Evolutionary conservation across 2,797 vertebrate genomes (phyloP).

Genomic region (Schizopygopsis pylzovi): DNA sequence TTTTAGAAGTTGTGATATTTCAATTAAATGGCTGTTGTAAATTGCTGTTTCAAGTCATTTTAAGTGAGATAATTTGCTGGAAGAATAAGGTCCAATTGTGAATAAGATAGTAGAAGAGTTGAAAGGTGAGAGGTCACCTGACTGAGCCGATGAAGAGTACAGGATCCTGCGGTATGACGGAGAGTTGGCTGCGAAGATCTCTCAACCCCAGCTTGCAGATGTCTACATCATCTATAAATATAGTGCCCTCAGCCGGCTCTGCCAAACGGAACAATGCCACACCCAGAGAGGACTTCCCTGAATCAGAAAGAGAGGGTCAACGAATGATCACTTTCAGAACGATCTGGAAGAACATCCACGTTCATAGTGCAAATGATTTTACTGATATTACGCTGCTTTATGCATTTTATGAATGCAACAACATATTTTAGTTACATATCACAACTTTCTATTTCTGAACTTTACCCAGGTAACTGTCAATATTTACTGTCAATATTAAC

Average conservation of each 20-base stretch:
- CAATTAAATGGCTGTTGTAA: not conserved
- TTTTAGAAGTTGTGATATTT: not conserved
- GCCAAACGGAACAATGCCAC: constrained; percentile 81
- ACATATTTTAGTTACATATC: not conserved
- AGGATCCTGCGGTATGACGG: constrained; percentile 86
- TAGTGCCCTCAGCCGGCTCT: constrained; percentile 78
- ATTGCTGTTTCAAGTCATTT: not conserved
- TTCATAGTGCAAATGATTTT: not conserved
- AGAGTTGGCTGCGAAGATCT: constrained; percentile 83
- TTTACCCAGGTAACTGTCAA: not conserved
- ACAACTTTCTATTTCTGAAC: not conserved
- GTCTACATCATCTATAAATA: constrained; percentile 80
- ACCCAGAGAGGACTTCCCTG: constrained; percentile 85
- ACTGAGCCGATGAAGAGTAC: constrained; percentile 84
- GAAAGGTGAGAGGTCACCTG: constrained; percentile 72
- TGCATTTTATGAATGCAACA: not conserved
- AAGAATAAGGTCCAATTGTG: not conserved
- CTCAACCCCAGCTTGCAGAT: constrained; percentile 75
- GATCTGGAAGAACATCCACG: not conserved
- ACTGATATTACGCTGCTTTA: not conserved
- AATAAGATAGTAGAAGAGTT: not conserved
- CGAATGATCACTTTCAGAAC: not conserved
- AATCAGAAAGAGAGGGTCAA: not conserved
- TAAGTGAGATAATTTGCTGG: not conserved
- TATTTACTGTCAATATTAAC: not conserved